Conservation (phyloP, 2,113 vertebrate genomes). For the Seriola quinqueradiata region DNA sequence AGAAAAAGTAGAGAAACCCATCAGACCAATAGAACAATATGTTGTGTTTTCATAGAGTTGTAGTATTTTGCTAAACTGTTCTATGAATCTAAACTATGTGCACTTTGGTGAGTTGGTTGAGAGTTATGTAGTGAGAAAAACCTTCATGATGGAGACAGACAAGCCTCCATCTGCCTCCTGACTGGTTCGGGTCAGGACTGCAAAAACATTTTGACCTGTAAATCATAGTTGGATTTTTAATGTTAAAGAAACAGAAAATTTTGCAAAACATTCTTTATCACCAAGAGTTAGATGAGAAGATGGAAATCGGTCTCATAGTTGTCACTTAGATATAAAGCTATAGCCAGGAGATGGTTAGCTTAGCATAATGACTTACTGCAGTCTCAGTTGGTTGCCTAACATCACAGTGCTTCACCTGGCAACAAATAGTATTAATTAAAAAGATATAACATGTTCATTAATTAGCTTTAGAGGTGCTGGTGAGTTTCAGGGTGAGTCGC, state of each 20-base stretch:
- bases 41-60: background rate
- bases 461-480: no score
- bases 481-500: no score
- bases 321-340: background rate
- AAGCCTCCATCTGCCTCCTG: conserved; percentile 27
- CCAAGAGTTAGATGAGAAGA: background rate
- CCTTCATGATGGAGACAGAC: no score
- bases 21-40: conserved; percentile 5
- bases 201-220: conserved; percentile 21
- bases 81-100: conserved; percentile 20
- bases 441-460: no score
- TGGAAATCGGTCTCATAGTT: background rate
- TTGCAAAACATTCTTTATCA: no score
- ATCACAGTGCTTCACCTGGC: no score
- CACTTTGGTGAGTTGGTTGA: background rate
- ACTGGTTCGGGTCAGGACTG: background rate
- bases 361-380: background rate
- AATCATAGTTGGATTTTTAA: background rate
- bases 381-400: no score
- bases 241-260: no score
- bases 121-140: background rate
- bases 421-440: background rate
- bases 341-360: background rate
- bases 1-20: conserved; percentile 22
- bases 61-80: background rate